These are phyloP conservation scores for Myotis yumanensis DNA, from an alignment of 2,113 vertebrate genomes.

Conservation along the genomic window DNA sequence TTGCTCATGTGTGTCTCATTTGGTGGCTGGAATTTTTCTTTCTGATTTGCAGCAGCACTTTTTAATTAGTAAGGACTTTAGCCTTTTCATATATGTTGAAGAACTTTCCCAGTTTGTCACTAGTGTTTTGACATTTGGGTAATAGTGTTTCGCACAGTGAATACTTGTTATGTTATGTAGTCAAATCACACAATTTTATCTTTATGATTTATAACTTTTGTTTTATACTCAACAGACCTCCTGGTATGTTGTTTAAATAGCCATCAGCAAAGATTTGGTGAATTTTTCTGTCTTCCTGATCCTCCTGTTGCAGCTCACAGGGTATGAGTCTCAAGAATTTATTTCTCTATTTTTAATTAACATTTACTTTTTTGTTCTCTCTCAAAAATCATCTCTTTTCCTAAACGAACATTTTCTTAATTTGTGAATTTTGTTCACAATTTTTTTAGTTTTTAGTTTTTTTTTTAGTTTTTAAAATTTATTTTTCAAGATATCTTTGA, in stretches of 20 bases:
- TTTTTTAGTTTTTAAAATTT: background rate
- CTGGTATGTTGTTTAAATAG: background rate
- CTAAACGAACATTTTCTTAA: background rate
- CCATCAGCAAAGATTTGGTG: background rate
- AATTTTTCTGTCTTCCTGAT: background rate
- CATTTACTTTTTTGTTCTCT: background rate
- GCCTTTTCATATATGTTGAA: background rate
- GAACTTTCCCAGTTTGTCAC: background rate
- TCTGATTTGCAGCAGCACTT: background rate
- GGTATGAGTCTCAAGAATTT: background rate
- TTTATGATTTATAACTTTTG: background rate
- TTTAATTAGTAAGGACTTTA: background rate
- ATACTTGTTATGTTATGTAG: background rate
- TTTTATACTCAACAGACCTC: background rate
- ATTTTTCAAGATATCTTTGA: background rate
- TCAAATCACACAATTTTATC: background rate
- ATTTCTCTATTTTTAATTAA: background rate
- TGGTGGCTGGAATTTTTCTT: background rate
- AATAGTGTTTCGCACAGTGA: background rate
- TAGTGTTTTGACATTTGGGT: constrained; percentile 39
- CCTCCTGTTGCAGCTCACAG: accelerated
- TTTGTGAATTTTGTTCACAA: background rate
- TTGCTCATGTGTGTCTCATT: background rate
- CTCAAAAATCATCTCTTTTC: background rate
- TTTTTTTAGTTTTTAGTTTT: background rate